A percentile compares a stretch with the other conserved stretches of the same genome.
Conservation (phyloP, 2,113 vertebrate species). For the Calidris pugnax region DNA sequence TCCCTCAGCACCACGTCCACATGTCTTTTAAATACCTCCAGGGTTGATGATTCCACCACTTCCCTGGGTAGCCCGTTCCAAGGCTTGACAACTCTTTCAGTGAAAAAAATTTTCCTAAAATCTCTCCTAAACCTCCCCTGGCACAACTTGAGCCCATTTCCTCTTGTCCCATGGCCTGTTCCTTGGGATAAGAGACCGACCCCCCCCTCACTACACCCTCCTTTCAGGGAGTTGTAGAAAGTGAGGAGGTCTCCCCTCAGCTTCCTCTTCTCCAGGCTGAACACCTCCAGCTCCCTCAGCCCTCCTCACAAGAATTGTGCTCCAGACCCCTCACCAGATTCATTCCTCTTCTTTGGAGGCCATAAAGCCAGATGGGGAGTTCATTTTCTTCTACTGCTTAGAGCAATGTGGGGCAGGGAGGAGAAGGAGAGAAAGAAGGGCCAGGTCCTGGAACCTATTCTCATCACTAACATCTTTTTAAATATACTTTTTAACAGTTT, state of each 20-base stretch:
- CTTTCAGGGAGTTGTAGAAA: neutral
- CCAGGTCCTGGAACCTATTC: neutral
- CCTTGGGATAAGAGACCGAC: fast-evolving
- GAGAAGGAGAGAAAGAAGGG: neutral
- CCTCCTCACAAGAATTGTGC: fast-evolving
- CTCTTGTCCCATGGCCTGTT: neutral
- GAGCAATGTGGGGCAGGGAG: neutral
- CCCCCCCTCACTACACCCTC: fast-evolving
- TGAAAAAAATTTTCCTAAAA: neutral
- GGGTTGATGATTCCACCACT: neutral
- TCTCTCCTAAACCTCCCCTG: fast-evolving
- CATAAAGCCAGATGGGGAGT: neutral
- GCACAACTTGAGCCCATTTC: fast-evolving
- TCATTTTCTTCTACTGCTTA: neutral
- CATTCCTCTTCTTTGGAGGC: fast-evolving
- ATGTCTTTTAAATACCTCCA: fast-evolving
- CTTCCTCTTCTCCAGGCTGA: neutral
- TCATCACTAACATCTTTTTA: neutral
- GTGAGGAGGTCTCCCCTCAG: neutral
- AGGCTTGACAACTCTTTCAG: fast-evolving
- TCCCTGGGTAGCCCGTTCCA: neutral
- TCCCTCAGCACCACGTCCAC: neutral
- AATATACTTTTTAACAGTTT: neutral
- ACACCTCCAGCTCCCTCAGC: neutral
- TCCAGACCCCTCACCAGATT: neutral